These are phyloP conservation scores for Drosophila buzzatii DNA, from an alignment of 2,888 invertebrate genomes.

Conservation along the genomic window DNA sequence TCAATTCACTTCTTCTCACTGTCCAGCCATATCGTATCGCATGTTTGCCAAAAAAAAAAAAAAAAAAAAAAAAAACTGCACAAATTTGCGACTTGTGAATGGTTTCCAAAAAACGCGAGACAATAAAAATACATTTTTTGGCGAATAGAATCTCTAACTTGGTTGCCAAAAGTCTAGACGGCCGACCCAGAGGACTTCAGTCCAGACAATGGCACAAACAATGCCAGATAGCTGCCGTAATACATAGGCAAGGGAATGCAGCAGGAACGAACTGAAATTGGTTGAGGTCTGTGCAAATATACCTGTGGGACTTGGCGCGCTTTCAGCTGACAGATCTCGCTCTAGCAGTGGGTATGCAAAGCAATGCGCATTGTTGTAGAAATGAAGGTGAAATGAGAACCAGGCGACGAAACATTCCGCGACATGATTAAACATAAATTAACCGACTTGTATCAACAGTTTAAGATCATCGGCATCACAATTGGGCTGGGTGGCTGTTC, in stretches of 20 bases:
- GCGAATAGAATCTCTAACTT: conserved; percentile 59
- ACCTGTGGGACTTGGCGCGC: conserved; percentile 37
- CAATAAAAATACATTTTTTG: conserved; percentile 66
- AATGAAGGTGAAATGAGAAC: conserved; percentile 37
- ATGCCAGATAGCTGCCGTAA: conserved; percentile 54
- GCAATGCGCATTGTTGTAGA: conserved; percentile 19
- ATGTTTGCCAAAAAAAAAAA: conserved; percentile 35
- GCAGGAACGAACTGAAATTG: conserved; percentile 14
- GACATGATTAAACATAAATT: conserved; percentile 61
- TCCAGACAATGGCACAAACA: conserved; percentile 29
- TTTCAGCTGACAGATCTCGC: background rate
- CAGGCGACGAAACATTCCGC: conserved; percentile 49
- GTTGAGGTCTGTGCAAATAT: conserved; percentile 33
- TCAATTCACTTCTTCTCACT: background rate
- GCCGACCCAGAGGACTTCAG: conserved; percentile 29
- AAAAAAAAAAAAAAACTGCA: conserved; percentile 24
- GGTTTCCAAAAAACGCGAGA: conserved; percentile 48
- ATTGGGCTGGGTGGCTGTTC: conserved; percentile 7
- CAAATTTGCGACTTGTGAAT: conserved; percentile 42
- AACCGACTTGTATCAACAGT: conserved; percentile 37
- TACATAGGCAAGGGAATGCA: conserved; percentile 25
- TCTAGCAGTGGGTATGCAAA: conserved; percentile 50
- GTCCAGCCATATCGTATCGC: too few relatives aligned
- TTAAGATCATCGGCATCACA: conserved; percentile 47
- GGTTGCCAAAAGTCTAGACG: conserved; percentile 75